A percentile compares a stretch with the other conserved stretches of the same genome.
phyloP scores from a whole-genome alignment of 92 coral and sea anemone genomes.

The Epizoanthus rinbou region DNA sequence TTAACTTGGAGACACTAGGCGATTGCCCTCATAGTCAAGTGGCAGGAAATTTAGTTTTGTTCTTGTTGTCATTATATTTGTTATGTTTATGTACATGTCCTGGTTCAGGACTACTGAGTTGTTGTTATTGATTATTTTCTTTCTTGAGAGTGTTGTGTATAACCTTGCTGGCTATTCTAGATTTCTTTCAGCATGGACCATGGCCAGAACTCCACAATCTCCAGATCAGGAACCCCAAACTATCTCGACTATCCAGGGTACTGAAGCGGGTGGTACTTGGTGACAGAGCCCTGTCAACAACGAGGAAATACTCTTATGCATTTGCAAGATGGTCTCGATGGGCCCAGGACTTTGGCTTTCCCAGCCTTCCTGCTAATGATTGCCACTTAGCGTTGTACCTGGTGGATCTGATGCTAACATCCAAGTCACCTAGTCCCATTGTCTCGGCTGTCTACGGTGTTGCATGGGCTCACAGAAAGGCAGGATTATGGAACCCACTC shows the following conservation, averaged over 20 bases:
- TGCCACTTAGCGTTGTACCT: constrained; percentile 47
- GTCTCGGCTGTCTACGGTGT: constrained; percentile 48
- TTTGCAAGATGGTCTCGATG: constrained; percentile 49
- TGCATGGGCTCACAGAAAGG: constrained; percentile 54
- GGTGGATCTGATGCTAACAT: constrained; percentile 28
- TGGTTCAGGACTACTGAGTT: not conserved
- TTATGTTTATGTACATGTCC: too few species aligned
- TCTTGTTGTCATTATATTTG: too few species aligned
- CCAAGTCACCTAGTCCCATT: constrained; percentile 44
- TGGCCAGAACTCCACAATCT: constrained; percentile 18
- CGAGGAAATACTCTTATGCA: constrained; percentile 40
- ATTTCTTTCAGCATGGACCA: constrained; percentile 27
- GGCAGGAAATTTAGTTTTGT: too few species aligned
- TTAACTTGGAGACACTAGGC: too few species aligned
- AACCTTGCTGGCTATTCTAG: not conserved
- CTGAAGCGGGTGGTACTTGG: constrained; percentile 36
- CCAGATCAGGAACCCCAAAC: not conserved
- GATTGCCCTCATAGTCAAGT: too few species aligned
- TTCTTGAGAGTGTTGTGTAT: not conserved
- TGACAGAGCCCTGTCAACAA: constrained; percentile 54
- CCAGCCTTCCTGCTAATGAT: constrained; percentile 34
- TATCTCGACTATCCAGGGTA: constrained; percentile 33
- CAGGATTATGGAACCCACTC: constrained; percentile 34
- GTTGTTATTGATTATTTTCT: not conserved
- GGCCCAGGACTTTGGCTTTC: constrained; percentile 44